phyloP scores from a whole-genome alignment of 2,113 vertebrate species.

The Chinchilla lanigera region DNA sequence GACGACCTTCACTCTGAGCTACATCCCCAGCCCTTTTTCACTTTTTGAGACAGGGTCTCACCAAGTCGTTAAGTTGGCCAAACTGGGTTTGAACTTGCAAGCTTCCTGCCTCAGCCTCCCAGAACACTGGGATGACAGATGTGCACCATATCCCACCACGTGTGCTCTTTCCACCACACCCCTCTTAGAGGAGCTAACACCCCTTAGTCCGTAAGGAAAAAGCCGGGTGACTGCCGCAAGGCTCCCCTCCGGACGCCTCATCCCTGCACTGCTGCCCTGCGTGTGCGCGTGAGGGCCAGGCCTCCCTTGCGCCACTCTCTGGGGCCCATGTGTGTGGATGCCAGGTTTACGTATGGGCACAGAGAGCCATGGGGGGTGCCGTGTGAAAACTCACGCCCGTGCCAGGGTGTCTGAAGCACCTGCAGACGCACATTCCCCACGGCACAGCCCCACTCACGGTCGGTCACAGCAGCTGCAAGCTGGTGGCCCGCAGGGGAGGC shows the following conservation, averaged over 20 bases:
- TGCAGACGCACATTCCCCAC: accelerated
- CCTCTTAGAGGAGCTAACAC: not conserved
- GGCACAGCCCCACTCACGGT: not conserved
- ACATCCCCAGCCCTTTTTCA: not conserved
- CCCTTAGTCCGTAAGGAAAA: not conserved
- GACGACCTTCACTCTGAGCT: not conserved
- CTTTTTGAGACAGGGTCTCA: not conserved
- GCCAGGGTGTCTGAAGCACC: not conserved
- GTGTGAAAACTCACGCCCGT: not conserved
- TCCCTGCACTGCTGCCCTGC: accelerated
- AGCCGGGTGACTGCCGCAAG: not conserved
- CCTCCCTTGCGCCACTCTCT: not conserved
- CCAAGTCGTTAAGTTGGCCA: not conserved
- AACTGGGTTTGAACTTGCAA: not conserved
- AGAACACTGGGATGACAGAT: not conserved
- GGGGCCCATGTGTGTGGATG: accelerated
- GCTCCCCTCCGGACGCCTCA: not conserved
- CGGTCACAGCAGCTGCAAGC: accelerated
- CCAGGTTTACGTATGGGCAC: accelerated
- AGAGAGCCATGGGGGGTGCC: accelerated
- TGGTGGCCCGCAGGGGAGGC: not conserved
- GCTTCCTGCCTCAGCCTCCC: not conserved
- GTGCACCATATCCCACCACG: not conserved
- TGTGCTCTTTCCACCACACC: not conserved
- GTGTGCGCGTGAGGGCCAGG: not conserved